Conservation (phyloP, 2,888 invertebrate genomes). For the Microctonus brassicae region DNA sequence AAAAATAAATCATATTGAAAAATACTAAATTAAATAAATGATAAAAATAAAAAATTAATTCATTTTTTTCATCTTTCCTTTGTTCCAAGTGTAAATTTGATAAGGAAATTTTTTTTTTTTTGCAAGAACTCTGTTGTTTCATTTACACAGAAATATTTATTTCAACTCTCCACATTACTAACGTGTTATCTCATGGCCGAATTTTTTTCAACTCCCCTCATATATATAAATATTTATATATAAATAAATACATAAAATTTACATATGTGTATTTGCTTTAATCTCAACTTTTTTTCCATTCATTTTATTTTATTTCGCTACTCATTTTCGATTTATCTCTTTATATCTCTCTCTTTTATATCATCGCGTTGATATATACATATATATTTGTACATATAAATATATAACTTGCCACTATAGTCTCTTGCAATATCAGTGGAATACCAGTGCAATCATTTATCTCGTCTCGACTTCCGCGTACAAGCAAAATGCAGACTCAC, state of each 20-base stretch:
- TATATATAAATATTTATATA: background rate
- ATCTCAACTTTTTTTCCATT: slow-evolving; percentile 20
- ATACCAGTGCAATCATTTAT: slow-evolving; percentile 40
- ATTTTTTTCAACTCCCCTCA: slow-evolving; percentile 28
- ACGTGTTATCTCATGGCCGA: slow-evolving; percentile 30
- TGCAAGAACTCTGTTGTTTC: background rate
- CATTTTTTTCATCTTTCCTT: background rate
- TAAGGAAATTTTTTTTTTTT: slow-evolving; percentile 1
- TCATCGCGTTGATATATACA: background rate
- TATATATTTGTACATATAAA: background rate
- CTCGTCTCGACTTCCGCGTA: slow-evolving; percentile 41
- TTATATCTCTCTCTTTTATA: background rate
- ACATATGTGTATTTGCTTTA: slow-evolving; percentile 25
- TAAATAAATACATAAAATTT: background rate
- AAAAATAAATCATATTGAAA: no score
- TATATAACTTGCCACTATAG: background rate
- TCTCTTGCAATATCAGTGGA: background rate
- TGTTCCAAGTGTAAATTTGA: slow-evolving; percentile 7
- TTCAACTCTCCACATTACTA: background rate
- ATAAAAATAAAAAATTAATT: background rate
- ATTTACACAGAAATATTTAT: slow-evolving; percentile 2
- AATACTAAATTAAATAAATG: background rate
- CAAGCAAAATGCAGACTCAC: slow-evolving; percentile 30
- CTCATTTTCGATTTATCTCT: background rate
- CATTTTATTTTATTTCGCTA: background rate